phyloP scores from a whole-genome alignment of 2,888 invertebrate species.

The Drosophila flavopinicola region DNA sequence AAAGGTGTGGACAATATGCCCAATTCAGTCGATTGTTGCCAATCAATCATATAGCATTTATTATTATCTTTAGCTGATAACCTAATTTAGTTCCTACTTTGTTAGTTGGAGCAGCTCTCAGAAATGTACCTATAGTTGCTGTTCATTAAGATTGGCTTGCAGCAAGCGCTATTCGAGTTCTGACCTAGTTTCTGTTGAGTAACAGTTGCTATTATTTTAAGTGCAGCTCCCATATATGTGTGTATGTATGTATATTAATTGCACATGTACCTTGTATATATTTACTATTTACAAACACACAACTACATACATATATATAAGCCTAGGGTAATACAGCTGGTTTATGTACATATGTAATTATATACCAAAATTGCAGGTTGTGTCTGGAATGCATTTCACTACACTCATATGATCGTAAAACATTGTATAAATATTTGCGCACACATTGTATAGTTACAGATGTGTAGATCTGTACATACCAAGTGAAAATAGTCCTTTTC shows the following conservation, averaged over 20 bases:
- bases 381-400: neutral
- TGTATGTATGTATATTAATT: conserved; percentile 14
- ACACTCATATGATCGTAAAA: neutral
- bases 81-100: neutral
- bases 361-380: neutral
- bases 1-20: too few species aligned
- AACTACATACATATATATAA: too few species aligned
- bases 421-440: neutral
- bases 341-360: neutral
- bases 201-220: too few species aligned
- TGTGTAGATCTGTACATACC: conserved; percentile 56
- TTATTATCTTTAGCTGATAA: conserved; percentile 11
- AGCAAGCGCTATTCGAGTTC: neutral
- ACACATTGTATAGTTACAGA: conserved; percentile 23
- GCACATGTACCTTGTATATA: neutral
- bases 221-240: too few species aligned
- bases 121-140: too few species aligned
- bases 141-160: too few species aligned
- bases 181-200: too few species aligned
- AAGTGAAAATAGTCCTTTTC: conserved; percentile 68
- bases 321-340: neutral
- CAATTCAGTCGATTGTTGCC: too few species aligned
- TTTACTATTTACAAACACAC: neutral
- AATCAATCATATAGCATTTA: neutral
- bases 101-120: too few species aligned